Base-by-base conservation (phyloP, 2,888 invertebrate genomes). In the Melinaea marsaeus region DNA sequence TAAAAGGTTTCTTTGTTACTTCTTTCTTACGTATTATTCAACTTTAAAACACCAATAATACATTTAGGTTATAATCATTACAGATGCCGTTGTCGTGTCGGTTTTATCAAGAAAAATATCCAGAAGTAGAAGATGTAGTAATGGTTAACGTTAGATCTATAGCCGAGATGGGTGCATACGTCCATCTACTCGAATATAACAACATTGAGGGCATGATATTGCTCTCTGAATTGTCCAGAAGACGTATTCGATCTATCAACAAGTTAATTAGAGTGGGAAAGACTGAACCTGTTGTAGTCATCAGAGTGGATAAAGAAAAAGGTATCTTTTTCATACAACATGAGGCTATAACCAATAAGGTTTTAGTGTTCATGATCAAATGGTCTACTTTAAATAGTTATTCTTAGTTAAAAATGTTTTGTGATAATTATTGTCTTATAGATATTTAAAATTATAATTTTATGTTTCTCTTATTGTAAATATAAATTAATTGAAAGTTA, bases 161-260 rank as follows among this genome's bases (percentile, higher is more conserved):
- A 78, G 99, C 99, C 22, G 99, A 99, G 92, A 99, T 99, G 99
- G 99, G 99, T 66, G 99, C 99, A 2, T 99, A 99, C 85, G 99
- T 99, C 13, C 97, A 98, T 85, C 91, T 99, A 67, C 91, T 99
- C 70, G 99, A 99, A 89, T 99, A 99, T 85, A 99, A 99, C 86
- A 98, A 99, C 80, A 99, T 99, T 74, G 99, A 99, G 88, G 99
- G 98, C 78, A 99, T 99, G 99, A 99, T 99, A 70, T 91, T 99
- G 80, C 93, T 99, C 3, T 99, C 99, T 5, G 99, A 99, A 86
- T 92, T 99, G 92, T 99, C 99, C 4, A 93, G 99, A 80, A 94
- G 99, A 89, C 97, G 99, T 93, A 99, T 99, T 75, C 94, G 99
- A 70, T 99, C 99, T 64, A 99, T 99, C 80, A 99, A 99, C 91